Evolutionary conservation across 2,797 vertebrate species (phyloP).

Genomic region (Pantherophis vulpinus): DNA sequence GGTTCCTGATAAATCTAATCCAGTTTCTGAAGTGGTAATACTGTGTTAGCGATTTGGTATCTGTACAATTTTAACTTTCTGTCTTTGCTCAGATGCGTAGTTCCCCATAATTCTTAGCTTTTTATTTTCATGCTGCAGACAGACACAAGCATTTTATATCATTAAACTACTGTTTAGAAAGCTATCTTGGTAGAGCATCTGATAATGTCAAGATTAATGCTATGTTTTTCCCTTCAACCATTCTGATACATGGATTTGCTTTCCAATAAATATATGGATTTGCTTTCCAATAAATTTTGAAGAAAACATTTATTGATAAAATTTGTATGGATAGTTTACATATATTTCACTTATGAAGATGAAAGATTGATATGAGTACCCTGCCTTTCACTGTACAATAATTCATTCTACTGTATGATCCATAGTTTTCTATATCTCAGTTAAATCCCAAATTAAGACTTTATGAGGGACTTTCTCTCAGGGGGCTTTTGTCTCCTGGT

Average conservation of each 20-base stretch:
- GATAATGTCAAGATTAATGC: background rate
- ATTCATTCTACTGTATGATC: background rate
- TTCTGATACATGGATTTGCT: background rate
- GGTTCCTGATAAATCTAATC: background rate
- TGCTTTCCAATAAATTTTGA: background rate
- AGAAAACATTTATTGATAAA: background rate
- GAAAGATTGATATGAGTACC: background rate
- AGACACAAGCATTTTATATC: background rate
- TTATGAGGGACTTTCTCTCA: background rate
- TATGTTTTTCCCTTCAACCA: background rate
- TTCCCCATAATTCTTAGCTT: background rate
- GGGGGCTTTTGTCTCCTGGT: background rate
- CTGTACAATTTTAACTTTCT: background rate
- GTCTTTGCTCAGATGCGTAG: background rate
- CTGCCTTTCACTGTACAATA: background rate
- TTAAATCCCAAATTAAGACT: background rate
- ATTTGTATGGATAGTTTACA: background rate
- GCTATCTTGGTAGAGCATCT: background rate
- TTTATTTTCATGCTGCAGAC: background rate
- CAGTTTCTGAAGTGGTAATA: background rate
- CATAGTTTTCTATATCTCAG: background rate
- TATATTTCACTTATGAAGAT: background rate
- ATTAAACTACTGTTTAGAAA: background rate
- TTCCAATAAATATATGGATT: background rate
- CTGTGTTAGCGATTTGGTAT: background rate